Evolutionary conservation across 2,888 invertebrate species (phyloP), one percentile per base, ranked within the genome.

Genomic region (Trachelus troglodyta): DNA sequence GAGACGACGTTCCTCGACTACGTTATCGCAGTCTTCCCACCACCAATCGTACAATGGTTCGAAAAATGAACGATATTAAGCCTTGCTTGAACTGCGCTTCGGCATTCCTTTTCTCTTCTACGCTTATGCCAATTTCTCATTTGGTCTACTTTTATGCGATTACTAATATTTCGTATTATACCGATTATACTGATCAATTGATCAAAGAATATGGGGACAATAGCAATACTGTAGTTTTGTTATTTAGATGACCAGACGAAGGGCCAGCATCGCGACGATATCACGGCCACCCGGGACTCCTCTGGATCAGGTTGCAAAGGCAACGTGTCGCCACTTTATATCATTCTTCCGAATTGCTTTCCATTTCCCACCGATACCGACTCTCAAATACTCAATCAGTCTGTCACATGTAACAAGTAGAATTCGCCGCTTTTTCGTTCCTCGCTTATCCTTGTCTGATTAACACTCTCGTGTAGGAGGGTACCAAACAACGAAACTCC

Each of bases 191-290:
- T 12, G 34, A 35, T 35, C 11, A 11, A 35, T 34, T 11, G 34
- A 34, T 34, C 11, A 34, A 34, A 34, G 34, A 34, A 12, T 3
- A 12, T 37, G 12, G 37, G 37, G 12, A 37, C 37, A 12, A 3
- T 37, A 1, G 37, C 37, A 12, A 12, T 12, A 37, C 4, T 37
- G 1, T n/a, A 73, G 12, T 33, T 78, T 33, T 37, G 56, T 35
- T 35, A 71, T 78, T 30, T 87, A 91, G 87, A 90, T 92, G 80
- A 91, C 92, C 84, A 92, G 89, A 85, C 90, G 93, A 85, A 90
- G 94, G 83, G 93, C 93, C 76, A 94, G 93, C 85, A 93, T 94
- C 80, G 93, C 93, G 11, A 92, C 93, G 76, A 92, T 93, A 81
- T 91, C 92, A 33, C 92, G 93, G 84, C 92, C 92, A 37, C 89